These are phyloP conservation scores for Diplodus sargus DNA, from an alignment of 2,797 vertebrate species.

Conservation along the genomic window DNA sequence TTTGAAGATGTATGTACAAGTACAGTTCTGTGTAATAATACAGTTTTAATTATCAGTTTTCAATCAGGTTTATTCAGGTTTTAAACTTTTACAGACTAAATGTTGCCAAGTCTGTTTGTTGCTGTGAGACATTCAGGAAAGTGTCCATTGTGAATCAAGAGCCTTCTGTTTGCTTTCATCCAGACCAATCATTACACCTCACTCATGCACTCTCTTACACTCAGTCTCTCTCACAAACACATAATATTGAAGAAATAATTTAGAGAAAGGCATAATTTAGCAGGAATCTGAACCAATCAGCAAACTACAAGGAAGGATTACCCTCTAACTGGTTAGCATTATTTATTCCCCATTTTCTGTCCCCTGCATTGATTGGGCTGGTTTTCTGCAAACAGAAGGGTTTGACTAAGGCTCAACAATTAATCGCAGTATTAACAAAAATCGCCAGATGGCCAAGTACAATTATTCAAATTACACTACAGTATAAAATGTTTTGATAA, in stretches of 20 bases:
- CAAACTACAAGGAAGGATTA: too few relatives aligned
- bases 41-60: too few relatives aligned
- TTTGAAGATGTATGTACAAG: neutral
- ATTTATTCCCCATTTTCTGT: too few relatives aligned
- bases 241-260: neutral
- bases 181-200: too few relatives aligned
- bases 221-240: too few relatives aligned
- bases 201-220: too few relatives aligned
- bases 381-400: neutral
- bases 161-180: too few relatives aligned
- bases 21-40: neutral
- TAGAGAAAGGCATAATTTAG: neutral
- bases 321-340: too few relatives aligned
- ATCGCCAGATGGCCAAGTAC: neutral
- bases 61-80: too few relatives aligned
- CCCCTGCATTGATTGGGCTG: neutral
- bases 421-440: neutral
- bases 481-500: too few relatives aligned
- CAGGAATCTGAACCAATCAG: too few relatives aligned
- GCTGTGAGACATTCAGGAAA: neutral
- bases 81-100: constrained; percentile 9
- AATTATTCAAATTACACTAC: neutral
- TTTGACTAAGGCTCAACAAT: neutral
- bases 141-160: neutral
- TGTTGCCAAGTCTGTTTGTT: constrained; percentile 5